These are phyloP conservation scores for Canis aureus DNA, from an alignment of 2,113 vertebrate genomes.

Conservation along the genomic window DNA sequence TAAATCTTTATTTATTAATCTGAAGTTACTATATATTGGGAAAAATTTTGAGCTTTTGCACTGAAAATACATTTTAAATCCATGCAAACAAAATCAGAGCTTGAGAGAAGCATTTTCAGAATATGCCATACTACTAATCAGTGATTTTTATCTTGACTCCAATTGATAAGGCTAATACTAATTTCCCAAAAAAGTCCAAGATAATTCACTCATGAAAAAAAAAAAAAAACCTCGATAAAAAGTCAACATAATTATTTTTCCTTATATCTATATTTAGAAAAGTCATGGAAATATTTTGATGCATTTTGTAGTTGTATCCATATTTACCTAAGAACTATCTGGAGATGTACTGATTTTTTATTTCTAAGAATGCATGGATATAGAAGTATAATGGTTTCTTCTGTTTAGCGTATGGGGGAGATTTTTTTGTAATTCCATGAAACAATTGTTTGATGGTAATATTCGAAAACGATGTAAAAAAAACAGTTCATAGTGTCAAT, in stretches of 20 bases:
- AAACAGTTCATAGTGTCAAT: conserved; percentile 78
- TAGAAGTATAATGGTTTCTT: conserved; percentile 63
- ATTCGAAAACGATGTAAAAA: conserved; percentile 73
- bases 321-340: conserved; percentile 15
- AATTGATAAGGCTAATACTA: conserved; percentile 64
- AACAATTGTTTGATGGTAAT: conserved; percentile 73
- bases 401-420: conserved; percentile 72
- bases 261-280: conserved; percentile 70
- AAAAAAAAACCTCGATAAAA: neutral
- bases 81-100: conserved; percentile 44
- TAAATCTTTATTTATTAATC: conserved; percentile 74
- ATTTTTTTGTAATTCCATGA: conserved; percentile 76
- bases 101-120: conserved; percentile 58
- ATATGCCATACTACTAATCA: conserved; percentile 37
- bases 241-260: conserved; percentile 36
- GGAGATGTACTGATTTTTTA: conserved; percentile 48
- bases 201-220: conserved; percentile 76
- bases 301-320: neutral
- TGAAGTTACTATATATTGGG: conserved; percentile 63
- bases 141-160: conserved; percentile 78
- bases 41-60: conserved; percentile 70
- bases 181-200: conserved; percentile 81
- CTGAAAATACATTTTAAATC: conserved; percentile 78
- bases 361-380: conserved; percentile 76
- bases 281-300: conserved; percentile 58